Evolutionary conservation across 1,140 invertebrate species (phyloP), one percentile per base, ranked within the genome.

Genomic region (Macrosteles quadrilineatus): DNA sequence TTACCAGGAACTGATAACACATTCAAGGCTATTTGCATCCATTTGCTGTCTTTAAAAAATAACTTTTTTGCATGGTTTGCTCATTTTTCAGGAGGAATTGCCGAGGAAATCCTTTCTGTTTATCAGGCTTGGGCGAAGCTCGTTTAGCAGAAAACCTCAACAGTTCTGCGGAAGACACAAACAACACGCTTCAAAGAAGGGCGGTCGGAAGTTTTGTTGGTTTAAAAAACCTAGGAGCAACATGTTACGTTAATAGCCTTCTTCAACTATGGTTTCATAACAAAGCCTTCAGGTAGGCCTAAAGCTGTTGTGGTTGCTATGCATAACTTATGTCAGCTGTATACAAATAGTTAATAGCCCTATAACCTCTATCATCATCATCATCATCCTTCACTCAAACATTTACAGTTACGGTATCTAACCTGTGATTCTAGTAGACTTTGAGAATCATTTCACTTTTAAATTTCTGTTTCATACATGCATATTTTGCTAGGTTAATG

Each of bases 211-310:
- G 82, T 57, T 85, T 84, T 81, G 87, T 87, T 43, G 90, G 90
- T 17, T 78, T 91, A 55, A 87, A 87, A 78, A 91, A 91, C 82
- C 79, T 91, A 64, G 89, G 90, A 47, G 88, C 88, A 19, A 91
- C 90, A 11, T 91, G 89, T 79, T 91, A 91, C 77, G 87, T 90
- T 6, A 91, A 91, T 78, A 88, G 88, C 74, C 84, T 90, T 70
- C 82, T 91, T 43, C 89, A 91, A 80, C 81, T 91, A 27, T 90
- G 88, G 88, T 91, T 88, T 80, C 88, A 91, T 74, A 90, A 90
- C 77, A 82, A 84, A 72, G 81, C 81, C 36, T 86, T 91, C 75
- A 84, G 86, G 84, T 85, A 78, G 68, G 66, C 59, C 17, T 62
- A 14, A 21, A 9, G 27, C 27, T 25, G 25, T 63, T 57, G 25